These are phyloP conservation scores for human DNA, from an alignment of 2,113 vertebrate species.

Conservation along the genomic window GRCh38 chr6:72388001-72388500, in stretches of 20 bases:
- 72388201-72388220: neutral
- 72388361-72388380: fast-evolving
- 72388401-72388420: fast-evolving
- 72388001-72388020: neutral
- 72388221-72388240: neutral
- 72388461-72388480: neutral
- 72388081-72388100: fast-evolving
- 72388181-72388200: neutral
- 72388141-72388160: neutral
- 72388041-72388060: neutral
- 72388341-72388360: neutral
- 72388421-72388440: neutral
- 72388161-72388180: neutral
- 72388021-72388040: neutral
- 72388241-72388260: neutral
- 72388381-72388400: neutral
- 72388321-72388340: neutral
- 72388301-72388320: neutral
- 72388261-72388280: neutral
- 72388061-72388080: too few relatives aligned
- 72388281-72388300: neutral
- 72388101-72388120: neutral
- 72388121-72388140: neutral
- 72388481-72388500: neutral
- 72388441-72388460: neutral